phyloP scores from a whole-genome alignment of 2,113 vertebrate genomes.

The Channa argus region DNA sequence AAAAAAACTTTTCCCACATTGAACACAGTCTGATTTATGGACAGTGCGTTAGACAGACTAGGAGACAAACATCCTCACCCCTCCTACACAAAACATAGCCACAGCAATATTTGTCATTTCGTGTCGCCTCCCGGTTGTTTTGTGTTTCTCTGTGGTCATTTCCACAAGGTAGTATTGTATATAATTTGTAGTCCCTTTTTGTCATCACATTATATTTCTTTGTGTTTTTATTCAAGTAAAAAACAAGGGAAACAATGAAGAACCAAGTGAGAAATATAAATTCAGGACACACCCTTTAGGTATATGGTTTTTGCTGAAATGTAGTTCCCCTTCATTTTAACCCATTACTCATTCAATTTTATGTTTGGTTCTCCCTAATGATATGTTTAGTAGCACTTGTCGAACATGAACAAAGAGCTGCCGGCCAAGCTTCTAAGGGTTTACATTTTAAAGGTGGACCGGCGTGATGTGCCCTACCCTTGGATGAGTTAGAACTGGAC shows the following conservation, averaged over 20 bases:
- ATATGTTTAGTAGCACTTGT: conserved; percentile 7
- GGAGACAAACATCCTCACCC: neutral
- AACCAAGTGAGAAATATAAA: too few relatives aligned
- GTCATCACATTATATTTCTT: neutral
- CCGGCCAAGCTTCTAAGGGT: conserved; percentile 3
- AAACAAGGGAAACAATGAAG: too few relatives aligned
- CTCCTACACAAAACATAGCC: neutral
- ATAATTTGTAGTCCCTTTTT: neutral
- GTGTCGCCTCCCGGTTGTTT: neutral
- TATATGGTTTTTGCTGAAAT: too few relatives aligned
- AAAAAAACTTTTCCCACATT: neutral
- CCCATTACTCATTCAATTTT: too few relatives aligned
- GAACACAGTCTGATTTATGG: neutral
- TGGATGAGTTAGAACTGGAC: conserved; percentile 30
- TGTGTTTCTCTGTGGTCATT: neutral
- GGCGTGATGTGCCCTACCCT: conserved; percentile 23
- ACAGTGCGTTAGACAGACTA: neutral
- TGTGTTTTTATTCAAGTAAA: neutral
- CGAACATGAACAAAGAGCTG: conserved; percentile 16
- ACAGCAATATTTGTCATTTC: neutral
- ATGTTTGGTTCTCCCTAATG: too few relatives aligned
- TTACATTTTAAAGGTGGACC: conserved; percentile 26
- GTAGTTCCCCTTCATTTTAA: too few relatives aligned
- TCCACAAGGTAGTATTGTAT: neutral
- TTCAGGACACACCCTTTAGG: too few relatives aligned